Percentiles rank a stretch among this genome's conserved stretches.
These are phyloP conservation scores for Tetramorium alpestre DNA, from an alignment of 1,140 invertebrate species.

Conservation along the genomic window DNA sequence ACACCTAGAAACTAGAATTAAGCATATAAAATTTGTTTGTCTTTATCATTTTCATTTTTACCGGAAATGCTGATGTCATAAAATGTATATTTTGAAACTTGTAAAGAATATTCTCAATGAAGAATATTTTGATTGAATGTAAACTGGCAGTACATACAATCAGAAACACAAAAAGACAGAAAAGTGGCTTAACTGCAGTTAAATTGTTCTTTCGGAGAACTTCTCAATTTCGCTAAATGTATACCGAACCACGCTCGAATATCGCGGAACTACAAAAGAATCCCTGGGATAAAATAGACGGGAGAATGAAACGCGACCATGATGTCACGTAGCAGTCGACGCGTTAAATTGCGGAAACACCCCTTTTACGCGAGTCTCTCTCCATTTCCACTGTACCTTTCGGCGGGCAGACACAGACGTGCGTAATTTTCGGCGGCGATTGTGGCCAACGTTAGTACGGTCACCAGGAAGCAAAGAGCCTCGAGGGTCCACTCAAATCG, in stretches of 20 bases:
- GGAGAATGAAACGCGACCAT: slow-evolving; percentile 29
- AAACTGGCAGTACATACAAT: background rate
- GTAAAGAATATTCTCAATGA: background rate
- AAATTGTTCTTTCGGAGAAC: background rate
- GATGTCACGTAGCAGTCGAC: slow-evolving; percentile 46
- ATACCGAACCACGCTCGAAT: background rate
- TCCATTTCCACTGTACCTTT: slow-evolving; percentile 82
- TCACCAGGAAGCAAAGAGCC: slow-evolving; percentile 89
- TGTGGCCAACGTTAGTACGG: slow-evolving; percentile 88
- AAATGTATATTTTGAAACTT: slow-evolving; percentile 9
- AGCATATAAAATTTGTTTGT: background rate
- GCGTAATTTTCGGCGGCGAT: slow-evolving; percentile 89
- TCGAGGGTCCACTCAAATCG: slow-evolving; percentile 89
- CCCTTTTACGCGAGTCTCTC: slow-evolving; percentile 31
- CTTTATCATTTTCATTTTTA: background rate
- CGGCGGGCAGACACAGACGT: slow-evolving; percentile 86
- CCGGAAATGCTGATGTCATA: background rate
- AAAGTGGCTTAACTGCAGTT: background rate
- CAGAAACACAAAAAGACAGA: background rate
- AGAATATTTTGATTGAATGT: background rate
- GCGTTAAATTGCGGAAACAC: slow-evolving; percentile 53
- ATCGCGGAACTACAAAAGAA: slow-evolving; percentile 29
- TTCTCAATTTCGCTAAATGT: slow-evolving; percentile 3
- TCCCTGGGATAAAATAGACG: slow-evolving; percentile 29
- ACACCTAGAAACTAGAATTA: background rate